Base-by-base conservation (phyloP, 2,888 invertebrate genomes). In the Morinoia aosen region DNA sequence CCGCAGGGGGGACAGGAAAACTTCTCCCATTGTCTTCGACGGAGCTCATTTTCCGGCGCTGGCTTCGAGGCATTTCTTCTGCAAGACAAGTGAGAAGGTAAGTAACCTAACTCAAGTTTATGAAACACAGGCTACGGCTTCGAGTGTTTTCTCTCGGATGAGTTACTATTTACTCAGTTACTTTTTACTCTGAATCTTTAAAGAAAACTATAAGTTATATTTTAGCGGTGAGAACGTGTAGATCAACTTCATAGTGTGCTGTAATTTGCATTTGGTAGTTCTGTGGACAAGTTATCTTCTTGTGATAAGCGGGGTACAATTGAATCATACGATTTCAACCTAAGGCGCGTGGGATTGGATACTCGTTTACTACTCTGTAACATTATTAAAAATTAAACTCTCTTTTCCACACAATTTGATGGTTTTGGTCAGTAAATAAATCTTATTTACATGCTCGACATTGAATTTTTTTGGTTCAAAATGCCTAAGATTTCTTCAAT, bases 11-110 rank as follows among this genome's bases (percentile, higher is more conserved):
- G 93, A 93, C 57, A 93, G 93, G 57, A 93, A 93, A 93, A 57
- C 93, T 56, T 56, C 93, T 93, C 48, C 93, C n/a, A 57, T 56
- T 93, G 57, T 57, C 33, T 57, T 93, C 93, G 93, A 93, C 11
- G 57, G 48, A n/a, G 93, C 56, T 48, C 57, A 57, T 57, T 93
- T 93, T 93, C 57, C 93, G 16, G 57, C 93, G 56, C 93, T 57
- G 8, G 57, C 93, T 57, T 57, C n/a, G 33, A 93, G 56, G 16
- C 93, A 33, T 56, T 48, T 57, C 56, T 93, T 33, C 48, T 93
- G 56, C 93, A 93, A 33, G 57, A 93, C 48, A 33, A 48, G 57
- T 56, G 57, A 48, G 57, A 93, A 93, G 93, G 93, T 93, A 48
- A 93, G 93, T 93, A 0, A 76, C 76, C 10, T 76, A 76, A 76